These are phyloP conservation scores for Yponomeuta plumbellus DNA, from an alignment of 2,888 invertebrate genomes.

Conservation along the genomic window DNA sequence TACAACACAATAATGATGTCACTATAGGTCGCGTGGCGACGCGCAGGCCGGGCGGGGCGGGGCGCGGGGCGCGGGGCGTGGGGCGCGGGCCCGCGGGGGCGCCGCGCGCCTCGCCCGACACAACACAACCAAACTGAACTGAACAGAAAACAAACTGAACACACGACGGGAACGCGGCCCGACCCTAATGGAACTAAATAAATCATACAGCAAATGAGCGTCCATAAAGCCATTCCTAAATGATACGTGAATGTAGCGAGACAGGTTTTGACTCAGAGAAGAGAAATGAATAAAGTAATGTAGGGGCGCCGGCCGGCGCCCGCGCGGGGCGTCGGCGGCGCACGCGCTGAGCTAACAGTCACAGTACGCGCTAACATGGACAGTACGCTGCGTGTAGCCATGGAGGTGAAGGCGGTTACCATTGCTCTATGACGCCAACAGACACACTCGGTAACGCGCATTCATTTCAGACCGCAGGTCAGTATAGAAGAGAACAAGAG, in stretches of 20 bases:
- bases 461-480: conserved; percentile 69
- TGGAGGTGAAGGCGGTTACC: conserved; percentile 70
- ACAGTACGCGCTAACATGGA: conserved; percentile 66
- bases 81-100: conserved; percentile 21
- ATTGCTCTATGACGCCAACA: conserved; percentile 67
- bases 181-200: conserved; percentile 45
- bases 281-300: conserved; percentile 65
- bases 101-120: conserved; percentile 4
- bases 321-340: conserved; percentile 30
- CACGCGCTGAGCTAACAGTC: conserved; percentile 70
- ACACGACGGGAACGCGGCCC: conserved; percentile 46
- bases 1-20: conserved; percentile 84
- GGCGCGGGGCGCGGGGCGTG: conserved; percentile 41
- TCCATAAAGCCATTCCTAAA: conserved; percentile 72
- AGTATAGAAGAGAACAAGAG: conserved; percentile 68
- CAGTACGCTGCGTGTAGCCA: conserved; percentile 67
- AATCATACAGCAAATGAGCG: conserved; percentile 70
- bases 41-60: conserved; percentile 37
- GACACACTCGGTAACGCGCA: conserved; percentile 69
- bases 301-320: conserved; percentile 38
- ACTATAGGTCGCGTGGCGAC: conserved; percentile 74
- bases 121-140: conserved; percentile 14
- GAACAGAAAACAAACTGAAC: conserved; percentile 42
- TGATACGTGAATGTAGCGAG: conserved; percentile 69
- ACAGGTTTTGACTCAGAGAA: conserved; percentile 53